phyloP scores from a whole-genome alignment of 2,113 vertebrate species.

The Forbesichthys papilliferus region DNA sequence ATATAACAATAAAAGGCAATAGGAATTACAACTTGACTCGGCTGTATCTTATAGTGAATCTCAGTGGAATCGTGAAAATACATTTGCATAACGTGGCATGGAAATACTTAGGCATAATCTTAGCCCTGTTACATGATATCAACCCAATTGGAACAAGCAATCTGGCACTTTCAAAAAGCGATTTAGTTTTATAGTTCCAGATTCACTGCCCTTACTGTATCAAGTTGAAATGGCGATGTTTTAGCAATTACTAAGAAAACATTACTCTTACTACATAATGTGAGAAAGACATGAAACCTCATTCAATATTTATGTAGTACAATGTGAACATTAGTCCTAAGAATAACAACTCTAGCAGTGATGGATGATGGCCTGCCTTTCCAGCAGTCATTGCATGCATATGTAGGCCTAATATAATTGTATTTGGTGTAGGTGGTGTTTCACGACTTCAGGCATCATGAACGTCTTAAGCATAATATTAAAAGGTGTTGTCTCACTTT shows the following conservation, averaged over 20 bases:
- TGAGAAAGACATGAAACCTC: slow-evolving; percentile 33
- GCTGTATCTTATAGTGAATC: neutral
- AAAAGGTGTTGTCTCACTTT: neutral
- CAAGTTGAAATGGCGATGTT: slow-evolving; percentile 33
- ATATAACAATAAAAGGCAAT: too few species aligned
- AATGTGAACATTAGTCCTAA: slow-evolving; percentile 15
- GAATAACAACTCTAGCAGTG: neutral
- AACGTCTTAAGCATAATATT: neutral
- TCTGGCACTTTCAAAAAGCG: slow-evolving; percentile 12
- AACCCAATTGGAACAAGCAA: slow-evolving; percentile 13
- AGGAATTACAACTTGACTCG: too few species aligned
- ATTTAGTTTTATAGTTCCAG: slow-evolving; percentile 22
- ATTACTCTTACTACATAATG: slow-evolving; percentile 32
- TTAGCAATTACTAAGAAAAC: slow-evolving; percentile 37
- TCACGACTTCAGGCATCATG: neutral
- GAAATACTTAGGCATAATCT: neutral
- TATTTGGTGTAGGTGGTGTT: neutral
- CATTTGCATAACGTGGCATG: neutral
- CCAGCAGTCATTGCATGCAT: too few species aligned
- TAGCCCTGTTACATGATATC: slow-evolving; percentile 10
- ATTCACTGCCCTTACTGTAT: slow-evolving; percentile 40
- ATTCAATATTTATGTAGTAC: slow-evolving; percentile 48
- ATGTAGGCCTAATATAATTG: too few species aligned
- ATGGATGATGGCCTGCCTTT: slow-evolving; percentile 9
- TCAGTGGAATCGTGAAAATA: neutral